Evolutionary conservation across 1,140 invertebrate genomes (phyloP).

Genomic region (Caligus rogercresseyi): DNA sequence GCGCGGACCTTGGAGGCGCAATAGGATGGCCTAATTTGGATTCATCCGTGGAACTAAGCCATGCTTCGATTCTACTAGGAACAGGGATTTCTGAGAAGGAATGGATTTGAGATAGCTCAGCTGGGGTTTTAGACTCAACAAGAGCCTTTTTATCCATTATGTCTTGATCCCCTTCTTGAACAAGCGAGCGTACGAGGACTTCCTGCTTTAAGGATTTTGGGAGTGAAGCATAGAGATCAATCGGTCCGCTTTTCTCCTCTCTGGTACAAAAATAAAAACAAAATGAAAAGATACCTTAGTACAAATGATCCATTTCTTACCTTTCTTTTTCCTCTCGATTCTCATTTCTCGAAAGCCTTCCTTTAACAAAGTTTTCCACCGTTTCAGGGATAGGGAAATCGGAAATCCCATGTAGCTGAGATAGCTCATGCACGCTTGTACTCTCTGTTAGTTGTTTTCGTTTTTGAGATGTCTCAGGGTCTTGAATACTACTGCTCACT

Average conservation of each 20-base stretch:
- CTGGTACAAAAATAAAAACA: neutral
- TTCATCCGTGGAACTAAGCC: neutral
- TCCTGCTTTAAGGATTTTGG: slow-evolving; percentile 13
- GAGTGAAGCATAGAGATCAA: slow-evolving; percentile 3
- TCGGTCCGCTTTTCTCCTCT: neutral
- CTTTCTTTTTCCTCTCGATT: neutral
- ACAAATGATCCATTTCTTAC: neutral
- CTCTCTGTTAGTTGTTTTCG: slow-evolving; percentile 1
- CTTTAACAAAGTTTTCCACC: neutral
- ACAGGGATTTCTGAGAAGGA: slow-evolving; percentile 16
- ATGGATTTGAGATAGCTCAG: slow-evolving; percentile 11
- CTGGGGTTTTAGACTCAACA: slow-evolving; percentile 13
- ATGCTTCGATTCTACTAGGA: slow-evolving; percentile 4
- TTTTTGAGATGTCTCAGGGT: neutral
- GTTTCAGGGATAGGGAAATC: slow-evolving; percentile 17
- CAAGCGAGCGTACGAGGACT: slow-evolving; percentile 1
- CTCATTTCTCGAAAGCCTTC: neutral
- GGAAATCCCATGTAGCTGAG: slow-evolving; percentile 2
- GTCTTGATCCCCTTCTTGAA: neutral
- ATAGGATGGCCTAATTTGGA: neutral
- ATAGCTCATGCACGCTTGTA: slow-evolving; percentile 11
- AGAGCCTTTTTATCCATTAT: slow-evolving; percentile 1
- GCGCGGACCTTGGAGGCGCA: neutral
- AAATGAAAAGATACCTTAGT: neutral
- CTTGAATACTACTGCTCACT: slow-evolving; percentile 2